phyloP scores from a whole-genome alignment of 2,797 vertebrate species.

The Microcaecilia unicolor region DNA sequence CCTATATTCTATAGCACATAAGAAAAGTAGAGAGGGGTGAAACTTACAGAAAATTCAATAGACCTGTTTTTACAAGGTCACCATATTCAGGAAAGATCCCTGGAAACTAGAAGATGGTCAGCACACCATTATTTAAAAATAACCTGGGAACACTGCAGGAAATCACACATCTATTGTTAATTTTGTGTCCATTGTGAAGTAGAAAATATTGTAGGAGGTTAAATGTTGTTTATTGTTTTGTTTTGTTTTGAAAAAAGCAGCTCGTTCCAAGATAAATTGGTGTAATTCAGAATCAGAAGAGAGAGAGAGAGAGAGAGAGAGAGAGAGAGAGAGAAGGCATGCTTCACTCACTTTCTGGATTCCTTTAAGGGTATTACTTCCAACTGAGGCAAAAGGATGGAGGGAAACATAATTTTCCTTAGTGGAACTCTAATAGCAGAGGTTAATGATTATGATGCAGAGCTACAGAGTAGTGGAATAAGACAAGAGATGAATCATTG shows the following conservation, averaged over 20 bases:
- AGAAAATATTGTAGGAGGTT: conserved; percentile 59
- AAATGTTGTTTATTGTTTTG: too few species aligned
- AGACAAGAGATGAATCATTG: too few species aligned
- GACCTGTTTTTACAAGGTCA: conserved; percentile 48
- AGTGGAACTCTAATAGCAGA: too few species aligned
- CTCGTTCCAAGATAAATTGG: conserved; percentile 55
- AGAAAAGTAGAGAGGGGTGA: conserved; percentile 29
- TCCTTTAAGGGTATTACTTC: conserved; percentile 43
- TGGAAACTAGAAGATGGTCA: conserved; percentile 47
- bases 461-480: too few species aligned
- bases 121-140: conserved; percentile 56
- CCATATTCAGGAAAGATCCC: conserved; percentile 34
- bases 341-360: conserved; percentile 42
- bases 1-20: conserved; percentile 27
- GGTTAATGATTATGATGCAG: too few species aligned
- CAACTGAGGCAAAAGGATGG: conserved; percentile 33
- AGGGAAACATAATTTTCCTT: too few species aligned
- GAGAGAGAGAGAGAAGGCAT: too few species aligned
- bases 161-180: conserved; percentile 61
- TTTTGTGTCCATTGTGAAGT: conserved; percentile 51
- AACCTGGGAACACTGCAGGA: conserved; percentile 55
- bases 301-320: too few species aligned
- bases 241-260: conserved; percentile 58
- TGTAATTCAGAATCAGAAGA: conserved; percentile 37
- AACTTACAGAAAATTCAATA: conserved; percentile 39